Percentiles rank a stretch among this genome's conserved stretches.
These are phyloP conservation scores for Canis aureus DNA, from an alignment of 2,113 vertebrate genomes.

Conservation along the genomic window DNA sequence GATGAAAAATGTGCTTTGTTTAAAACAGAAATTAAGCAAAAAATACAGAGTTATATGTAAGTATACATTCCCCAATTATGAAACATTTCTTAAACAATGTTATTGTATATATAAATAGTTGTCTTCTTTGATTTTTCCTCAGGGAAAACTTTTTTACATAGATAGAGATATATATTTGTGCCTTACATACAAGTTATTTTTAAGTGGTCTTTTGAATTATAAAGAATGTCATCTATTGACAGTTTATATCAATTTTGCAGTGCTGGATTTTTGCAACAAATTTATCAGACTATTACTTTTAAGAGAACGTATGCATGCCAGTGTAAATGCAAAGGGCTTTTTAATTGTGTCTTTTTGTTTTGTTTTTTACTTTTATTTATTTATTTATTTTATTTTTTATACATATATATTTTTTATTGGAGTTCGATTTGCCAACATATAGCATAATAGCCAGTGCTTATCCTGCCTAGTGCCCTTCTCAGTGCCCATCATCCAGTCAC, in stretches of 20 bases:
- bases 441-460: too few species aligned
- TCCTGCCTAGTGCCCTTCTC: too few species aligned
- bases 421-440: too few species aligned
- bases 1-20: background rate
- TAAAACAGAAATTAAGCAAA: background rate
- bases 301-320: background rate
- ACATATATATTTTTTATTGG: too few species aligned
- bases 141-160: background rate
- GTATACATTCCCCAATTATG: background rate
- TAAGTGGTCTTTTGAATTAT: background rate
- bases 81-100: background rate
- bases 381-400: too few species aligned
- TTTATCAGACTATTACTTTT: background rate
- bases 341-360: background rate
- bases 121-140: background rate
- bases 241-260: background rate
- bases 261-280: background rate
- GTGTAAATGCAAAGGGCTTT: background rate
- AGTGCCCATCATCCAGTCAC: too few species aligned
- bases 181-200: background rate
- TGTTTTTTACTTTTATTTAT: too few species aligned
- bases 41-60: background rate
- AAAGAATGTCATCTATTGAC: background rate
- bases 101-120: background rate
- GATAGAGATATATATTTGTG: background rate